phyloP scores from a whole-genome alignment of 2,888 invertebrate species.

The Spialia ferax region DNA sequence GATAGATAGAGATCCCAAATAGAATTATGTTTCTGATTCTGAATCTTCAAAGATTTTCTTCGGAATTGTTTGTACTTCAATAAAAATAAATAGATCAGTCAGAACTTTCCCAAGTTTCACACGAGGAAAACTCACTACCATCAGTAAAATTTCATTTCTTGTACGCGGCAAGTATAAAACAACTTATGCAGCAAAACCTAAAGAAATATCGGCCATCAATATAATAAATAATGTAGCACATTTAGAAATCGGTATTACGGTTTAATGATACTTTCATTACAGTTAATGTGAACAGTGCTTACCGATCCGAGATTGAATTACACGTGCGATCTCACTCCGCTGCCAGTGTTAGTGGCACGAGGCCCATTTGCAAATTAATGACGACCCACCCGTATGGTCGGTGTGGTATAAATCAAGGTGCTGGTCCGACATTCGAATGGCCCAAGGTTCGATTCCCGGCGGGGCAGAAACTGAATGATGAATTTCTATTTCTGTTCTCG shows the following conservation, averaged over 20 bases:
- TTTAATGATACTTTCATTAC: slow-evolving; percentile 35
- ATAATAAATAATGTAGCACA: background rate
- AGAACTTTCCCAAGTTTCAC: background rate
- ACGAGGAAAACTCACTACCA: background rate
- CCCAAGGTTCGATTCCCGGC: no score
- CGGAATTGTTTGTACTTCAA: background rate
- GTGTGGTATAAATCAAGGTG: no score
- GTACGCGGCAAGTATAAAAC: background rate
- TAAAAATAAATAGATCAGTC: background rate
- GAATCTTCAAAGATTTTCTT: background rate
- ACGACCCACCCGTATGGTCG: background rate
- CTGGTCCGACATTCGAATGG: no score
- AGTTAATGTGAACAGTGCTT: slow-evolving; percentile 12
- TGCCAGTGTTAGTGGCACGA: slow-evolving; percentile 8
- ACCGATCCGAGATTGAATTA: slow-evolving; percentile 30
- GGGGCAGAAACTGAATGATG: no score
- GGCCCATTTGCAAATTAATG: slow-evolving; percentile 38
- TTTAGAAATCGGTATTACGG: slow-evolving; percentile 30
- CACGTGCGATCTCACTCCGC: slow-evolving; percentile 25
- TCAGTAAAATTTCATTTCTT: background rate
- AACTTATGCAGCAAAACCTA: background rate
- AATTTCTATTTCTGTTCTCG: no score
- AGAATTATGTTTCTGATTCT: no score
- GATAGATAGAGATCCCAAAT: no score
- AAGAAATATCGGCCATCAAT: slow-evolving; percentile 13